Percentiles rank a stretch among this genome's conserved stretches.
Evolutionary conservation across 2,888 invertebrate species (phyloP).

Genomic region (Lepidocyrtinus sp.): DNA sequence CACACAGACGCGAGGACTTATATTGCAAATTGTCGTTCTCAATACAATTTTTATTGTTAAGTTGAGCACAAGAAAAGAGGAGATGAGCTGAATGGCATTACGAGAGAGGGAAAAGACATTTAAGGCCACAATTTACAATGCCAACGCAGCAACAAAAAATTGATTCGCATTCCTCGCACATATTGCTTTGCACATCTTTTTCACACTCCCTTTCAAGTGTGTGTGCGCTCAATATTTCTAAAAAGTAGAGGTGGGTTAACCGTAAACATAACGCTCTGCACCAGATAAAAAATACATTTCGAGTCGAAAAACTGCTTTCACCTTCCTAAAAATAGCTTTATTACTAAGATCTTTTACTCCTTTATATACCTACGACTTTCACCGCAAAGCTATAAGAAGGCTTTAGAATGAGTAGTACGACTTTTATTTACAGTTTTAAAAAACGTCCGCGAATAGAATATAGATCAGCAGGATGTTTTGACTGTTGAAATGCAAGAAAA

Average conservation of each 20-base stretch:
- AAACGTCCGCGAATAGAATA: too few species aligned
- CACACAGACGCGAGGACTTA: neutral
- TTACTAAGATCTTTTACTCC: too few species aligned
- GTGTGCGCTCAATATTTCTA: neutral
- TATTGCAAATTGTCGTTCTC: constrained; percentile 39
- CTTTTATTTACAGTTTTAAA: too few species aligned
- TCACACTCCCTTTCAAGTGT: neutral
- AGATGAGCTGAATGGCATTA: constrained; percentile 20
- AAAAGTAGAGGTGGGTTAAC: neutral
- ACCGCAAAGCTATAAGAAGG: too few species aligned
- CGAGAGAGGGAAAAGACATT: constrained; percentile 23
- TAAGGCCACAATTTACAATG: constrained; percentile 39
- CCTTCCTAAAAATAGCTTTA: neutral
- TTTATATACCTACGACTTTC: too few species aligned
- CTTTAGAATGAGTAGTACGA: too few species aligned
- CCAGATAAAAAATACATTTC: neutral
- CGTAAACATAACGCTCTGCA: constrained; percentile 10
- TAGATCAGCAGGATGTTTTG: too few species aligned
- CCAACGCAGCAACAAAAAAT: constrained; percentile 24
- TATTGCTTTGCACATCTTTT: constrained; percentile 35
- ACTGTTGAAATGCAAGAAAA: too few species aligned
- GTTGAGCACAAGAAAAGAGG: neutral
- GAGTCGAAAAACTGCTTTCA: neutral
- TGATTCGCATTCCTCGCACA: constrained; percentile 46
- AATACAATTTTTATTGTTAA: neutral